Evolutionary conservation across 1,140 invertebrate species (phyloP).

Genomic region (Bombyx mandarina): DNA sequence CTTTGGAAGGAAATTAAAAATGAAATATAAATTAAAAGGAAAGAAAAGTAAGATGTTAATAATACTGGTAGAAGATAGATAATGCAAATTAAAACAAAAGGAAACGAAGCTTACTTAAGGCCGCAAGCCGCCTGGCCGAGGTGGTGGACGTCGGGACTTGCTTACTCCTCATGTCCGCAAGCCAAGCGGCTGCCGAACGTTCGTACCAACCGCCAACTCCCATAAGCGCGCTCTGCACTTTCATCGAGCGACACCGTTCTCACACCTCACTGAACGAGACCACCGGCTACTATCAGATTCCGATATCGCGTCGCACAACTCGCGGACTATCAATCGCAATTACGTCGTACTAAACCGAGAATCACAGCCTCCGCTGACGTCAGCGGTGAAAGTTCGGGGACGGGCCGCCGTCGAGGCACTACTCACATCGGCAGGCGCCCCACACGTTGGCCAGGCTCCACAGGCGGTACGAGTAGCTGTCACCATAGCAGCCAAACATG

Average conservation of each 20-base stretch:
- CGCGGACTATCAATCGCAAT: slow-evolving; percentile 21
- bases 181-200: slow-evolving; percentile 60
- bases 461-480: slow-evolving; percentile 79
- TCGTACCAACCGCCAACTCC: slow-evolving; percentile 64
- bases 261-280: slow-evolving; percentile 33
- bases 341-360: slow-evolving; percentile 27
- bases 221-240: slow-evolving; percentile 64
- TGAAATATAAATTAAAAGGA: slow-evolving; percentile 13
- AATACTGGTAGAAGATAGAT: slow-evolving; percentile 29
- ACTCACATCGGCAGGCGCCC: slow-evolving; percentile 79
- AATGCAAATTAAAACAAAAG: slow-evolving; percentile 62
- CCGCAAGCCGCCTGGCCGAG: slow-evolving; percentile 67
- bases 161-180: slow-evolving; percentile 69
- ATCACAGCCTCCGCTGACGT: slow-evolving; percentile 40
- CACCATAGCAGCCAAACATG: slow-evolving; percentile 77
- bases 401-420: slow-evolving; percentile 27
- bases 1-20: not conserved
- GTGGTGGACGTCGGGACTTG: slow-evolving; percentile 65
- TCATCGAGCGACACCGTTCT: slow-evolving; percentile 50
- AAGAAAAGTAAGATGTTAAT: slow-evolving; percentile 10
- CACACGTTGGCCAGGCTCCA: slow-evolving; percentile 81
- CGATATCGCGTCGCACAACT: slow-evolving; percentile 17
- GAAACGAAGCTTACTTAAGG: slow-evolving; percentile 69
- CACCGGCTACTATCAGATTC: slow-evolving; percentile 7
- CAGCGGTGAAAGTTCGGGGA: slow-evolving; percentile 28